These are phyloP conservation scores for Palythoa caribaeorum DNA, from an alignment of 92 coral and sea anemone genomes.

Conservation along the genomic window DNA sequence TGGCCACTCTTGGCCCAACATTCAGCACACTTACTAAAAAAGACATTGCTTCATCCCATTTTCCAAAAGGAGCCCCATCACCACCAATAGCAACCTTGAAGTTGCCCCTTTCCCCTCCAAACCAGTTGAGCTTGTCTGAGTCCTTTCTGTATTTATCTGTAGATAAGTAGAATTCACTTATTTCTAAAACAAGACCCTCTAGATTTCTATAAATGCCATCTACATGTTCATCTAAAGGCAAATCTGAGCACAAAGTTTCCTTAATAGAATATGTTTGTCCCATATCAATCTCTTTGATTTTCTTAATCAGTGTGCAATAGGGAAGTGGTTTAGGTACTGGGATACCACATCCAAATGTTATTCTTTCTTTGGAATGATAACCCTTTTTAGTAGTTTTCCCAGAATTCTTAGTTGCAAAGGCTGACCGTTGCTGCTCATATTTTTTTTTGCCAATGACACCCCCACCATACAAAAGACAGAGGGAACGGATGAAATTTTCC, in stretches of 20 bases:
- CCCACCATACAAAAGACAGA: slow-evolving; percentile 46
- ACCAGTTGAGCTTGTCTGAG: slow-evolving; percentile 18
- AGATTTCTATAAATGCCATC: slow-evolving; percentile 44
- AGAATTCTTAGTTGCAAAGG: slow-evolving; percentile 42
- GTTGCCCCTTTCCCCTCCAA: slow-evolving; percentile 30
- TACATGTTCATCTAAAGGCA: slow-evolving; percentile 40
- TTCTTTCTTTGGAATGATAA: slow-evolving; percentile 29
- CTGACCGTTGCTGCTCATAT: slow-evolving; percentile 41
- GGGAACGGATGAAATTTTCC: slow-evolving; percentile 48
- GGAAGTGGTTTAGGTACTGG: slow-evolving; percentile 52
- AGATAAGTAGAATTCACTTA: slow-evolving; percentile 38
- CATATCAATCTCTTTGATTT: slow-evolving; percentile 40
- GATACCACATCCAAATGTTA: slow-evolving; percentile 36
- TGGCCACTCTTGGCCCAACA: slow-evolving; percentile 50
- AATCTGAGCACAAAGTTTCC: slow-evolving; percentile 33
- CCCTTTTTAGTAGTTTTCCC: slow-evolving; percentile 50
- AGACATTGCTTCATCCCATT: slow-evolving; percentile 35
- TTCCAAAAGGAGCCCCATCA: slow-evolving; percentile 34
- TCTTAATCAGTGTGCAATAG: slow-evolving; percentile 21
- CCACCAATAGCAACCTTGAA: background rate
- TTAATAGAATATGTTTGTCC: slow-evolving; percentile 11
- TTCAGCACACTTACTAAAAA: slow-evolving; percentile 41
- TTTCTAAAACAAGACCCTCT: slow-evolving; percentile 28
- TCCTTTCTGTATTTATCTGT: slow-evolving; percentile 33
- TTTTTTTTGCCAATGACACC: slow-evolving; percentile 48